Conservation (phyloP, 2,888 invertebrate species). For the Syritta pipiens region DNA sequence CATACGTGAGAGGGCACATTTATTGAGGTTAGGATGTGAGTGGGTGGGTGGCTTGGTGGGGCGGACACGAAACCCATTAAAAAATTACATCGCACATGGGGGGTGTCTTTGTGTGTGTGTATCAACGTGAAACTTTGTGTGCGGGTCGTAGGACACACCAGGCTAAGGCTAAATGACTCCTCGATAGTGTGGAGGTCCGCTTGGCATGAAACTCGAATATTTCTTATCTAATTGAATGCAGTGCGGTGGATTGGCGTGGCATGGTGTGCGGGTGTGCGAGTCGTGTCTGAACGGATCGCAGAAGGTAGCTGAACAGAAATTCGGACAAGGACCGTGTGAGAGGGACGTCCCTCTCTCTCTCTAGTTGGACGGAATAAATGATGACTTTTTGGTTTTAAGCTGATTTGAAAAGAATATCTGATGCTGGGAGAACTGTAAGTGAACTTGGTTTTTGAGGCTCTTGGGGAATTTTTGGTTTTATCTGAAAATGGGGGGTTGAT, state of each 20-base stretch:
- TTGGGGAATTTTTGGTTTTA: no score
- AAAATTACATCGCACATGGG: conserved; percentile 67
- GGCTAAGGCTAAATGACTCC: conserved; percentile 44
- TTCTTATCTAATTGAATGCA: conserved; percentile 61
- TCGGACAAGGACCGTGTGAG: not conserved
- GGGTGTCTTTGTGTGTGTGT: conserved; percentile 32
- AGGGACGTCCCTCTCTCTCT: no score
- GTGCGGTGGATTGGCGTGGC: conserved; percentile 12
- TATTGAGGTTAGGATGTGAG: conserved; percentile 63
- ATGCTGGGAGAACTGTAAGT: no score
- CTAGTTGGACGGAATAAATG: no score
- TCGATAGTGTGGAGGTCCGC: conserved; percentile 18
- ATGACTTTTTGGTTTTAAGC: no score
- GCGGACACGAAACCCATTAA: conserved; percentile 64
- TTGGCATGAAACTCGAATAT: conserved; percentile 53
- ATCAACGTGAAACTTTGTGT: conserved; percentile 25
- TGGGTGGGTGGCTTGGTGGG: conserved; percentile 40
- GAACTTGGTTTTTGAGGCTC: no score
- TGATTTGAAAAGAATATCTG: no score
- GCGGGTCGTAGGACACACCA: conserved; percentile 30
- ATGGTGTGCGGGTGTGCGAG: not conserved
- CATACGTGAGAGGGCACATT: conserved; percentile 56
- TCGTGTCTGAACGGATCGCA: conserved; percentile 1
- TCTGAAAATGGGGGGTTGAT: no score
- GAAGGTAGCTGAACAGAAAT: conserved; percentile 11